Conservation (phyloP, 2,888 invertebrate species). For the Linyphia triangularis region DNA sequence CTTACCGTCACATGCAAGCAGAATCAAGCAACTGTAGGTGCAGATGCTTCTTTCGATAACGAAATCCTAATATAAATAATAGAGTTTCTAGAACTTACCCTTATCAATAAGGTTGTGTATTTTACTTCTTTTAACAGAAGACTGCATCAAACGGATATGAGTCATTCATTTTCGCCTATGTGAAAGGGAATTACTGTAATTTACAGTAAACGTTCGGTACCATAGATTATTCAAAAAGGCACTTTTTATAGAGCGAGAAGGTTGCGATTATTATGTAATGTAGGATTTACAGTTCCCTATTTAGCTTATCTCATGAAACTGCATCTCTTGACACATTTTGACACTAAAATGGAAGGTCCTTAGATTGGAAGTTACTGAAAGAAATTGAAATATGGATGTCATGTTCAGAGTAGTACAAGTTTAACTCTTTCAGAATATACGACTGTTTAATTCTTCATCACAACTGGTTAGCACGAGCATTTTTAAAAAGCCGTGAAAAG, state of each 20-base stretch:
- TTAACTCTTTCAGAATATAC: too few relatives aligned
- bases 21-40: not conserved
- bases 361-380: too few relatives aligned
- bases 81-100: not conserved
- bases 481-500: too few relatives aligned
- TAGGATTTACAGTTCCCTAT: not conserved
- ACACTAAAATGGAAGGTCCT: not conserved
- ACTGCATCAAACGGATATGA: not conserved
- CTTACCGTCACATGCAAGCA: not conserved
- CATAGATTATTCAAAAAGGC: not conserved
- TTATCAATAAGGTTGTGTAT: not conserved
- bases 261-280: not conserved
- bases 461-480: too few relatives aligned
- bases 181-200: not conserved
- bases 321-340: not conserved
- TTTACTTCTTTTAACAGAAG: not conserved
- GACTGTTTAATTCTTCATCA: too few relatives aligned
- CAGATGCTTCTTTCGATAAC: conserved; percentile 5
- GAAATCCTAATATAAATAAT: not conserved
- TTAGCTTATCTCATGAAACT: not conserved
- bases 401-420: too few relatives aligned
- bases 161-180: not conserved
- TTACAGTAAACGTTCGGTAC: not conserved
- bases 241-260: not conserved
- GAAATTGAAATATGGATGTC: too few relatives aligned